Conservation (phyloP, 2,113 vertebrate genomes). For the Hystrix brachyura region DNA sequence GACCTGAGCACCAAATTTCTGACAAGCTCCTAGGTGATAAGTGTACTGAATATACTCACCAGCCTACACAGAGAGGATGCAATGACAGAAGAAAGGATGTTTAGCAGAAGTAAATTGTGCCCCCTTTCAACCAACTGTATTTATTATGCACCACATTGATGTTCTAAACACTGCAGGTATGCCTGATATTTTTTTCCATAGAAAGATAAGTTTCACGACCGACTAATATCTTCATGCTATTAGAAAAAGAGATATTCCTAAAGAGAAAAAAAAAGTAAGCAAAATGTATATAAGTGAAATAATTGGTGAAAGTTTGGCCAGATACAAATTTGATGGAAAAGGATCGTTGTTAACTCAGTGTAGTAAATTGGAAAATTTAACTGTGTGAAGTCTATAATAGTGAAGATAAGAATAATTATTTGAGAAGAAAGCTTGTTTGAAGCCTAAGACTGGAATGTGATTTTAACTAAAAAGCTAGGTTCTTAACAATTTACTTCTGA, state of each 20-base stretch:
- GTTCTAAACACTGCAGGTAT: neutral
- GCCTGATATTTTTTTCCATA: neutral
- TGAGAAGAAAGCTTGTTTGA: neutral
- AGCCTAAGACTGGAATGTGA: neutral
- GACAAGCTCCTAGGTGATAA: neutral
- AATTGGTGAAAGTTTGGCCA: neutral
- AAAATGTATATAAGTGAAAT: neutral
- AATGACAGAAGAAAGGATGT: neutral
- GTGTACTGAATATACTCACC: neutral
- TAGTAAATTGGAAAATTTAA: neutral
- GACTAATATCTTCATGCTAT: neutral
- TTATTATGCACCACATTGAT: neutral
- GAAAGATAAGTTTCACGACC: neutral
- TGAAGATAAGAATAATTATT: neutral
- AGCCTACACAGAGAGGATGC: neutral
- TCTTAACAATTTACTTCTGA: neutral
- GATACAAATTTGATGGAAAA: neutral
- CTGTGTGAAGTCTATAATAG: neutral
- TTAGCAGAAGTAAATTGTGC: fast-evolving
- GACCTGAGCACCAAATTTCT: neutral
- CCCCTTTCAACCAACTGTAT: neutral
- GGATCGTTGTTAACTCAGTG: neutral
- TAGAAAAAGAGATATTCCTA: neutral
- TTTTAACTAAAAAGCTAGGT: neutral
- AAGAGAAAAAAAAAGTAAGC: neutral